A percentile compares a stretch with the other conserved stretches of the same genome.
Conservation (phyloP, 2,797 vertebrate genomes). For the Gymnothorax javanicus region DNA sequence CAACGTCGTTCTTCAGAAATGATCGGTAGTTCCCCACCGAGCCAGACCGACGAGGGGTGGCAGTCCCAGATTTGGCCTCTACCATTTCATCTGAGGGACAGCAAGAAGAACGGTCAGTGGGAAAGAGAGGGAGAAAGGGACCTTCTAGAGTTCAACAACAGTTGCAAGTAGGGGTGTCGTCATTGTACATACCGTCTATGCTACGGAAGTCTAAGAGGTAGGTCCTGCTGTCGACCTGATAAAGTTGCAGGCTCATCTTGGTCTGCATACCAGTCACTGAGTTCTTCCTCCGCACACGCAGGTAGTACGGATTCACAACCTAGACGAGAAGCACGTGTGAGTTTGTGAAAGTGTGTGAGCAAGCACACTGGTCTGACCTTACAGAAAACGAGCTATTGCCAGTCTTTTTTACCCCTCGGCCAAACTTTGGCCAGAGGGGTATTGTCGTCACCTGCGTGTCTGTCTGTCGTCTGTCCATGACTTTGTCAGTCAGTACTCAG, state of each 20-base stretch:
- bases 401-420: too few species aligned
- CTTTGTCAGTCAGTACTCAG: too few species aligned
- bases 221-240: constrained; percentile 97
- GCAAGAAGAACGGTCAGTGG: neutral
- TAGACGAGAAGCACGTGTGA: neutral
- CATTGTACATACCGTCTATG: constrained; percentile 87
- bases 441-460: too few species aligned
- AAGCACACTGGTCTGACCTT: neutral
- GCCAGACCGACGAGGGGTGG: constrained; percentile 90
- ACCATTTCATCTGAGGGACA: constrained; percentile 83
- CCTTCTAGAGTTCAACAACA: neutral
- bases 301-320: constrained; percentile 93
- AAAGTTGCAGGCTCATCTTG: constrained; percentile 98
- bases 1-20: constrained; percentile 84
- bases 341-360: neutral
- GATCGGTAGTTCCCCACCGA: constrained; percentile 88
- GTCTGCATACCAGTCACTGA: constrained; percentile 90
- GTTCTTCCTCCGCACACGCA: constrained; percentile 95
- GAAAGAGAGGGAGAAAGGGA: neutral
- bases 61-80: constrained; percentile 90
- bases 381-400: neutral
- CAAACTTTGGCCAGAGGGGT: too few species aligned
- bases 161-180: neutral
- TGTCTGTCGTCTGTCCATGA: too few species aligned
- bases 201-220: constrained; percentile 97